Evolutionary conservation across 2,113 vertebrate species (phyloP).

Genomic region (Chamaea fasciata): DNA sequence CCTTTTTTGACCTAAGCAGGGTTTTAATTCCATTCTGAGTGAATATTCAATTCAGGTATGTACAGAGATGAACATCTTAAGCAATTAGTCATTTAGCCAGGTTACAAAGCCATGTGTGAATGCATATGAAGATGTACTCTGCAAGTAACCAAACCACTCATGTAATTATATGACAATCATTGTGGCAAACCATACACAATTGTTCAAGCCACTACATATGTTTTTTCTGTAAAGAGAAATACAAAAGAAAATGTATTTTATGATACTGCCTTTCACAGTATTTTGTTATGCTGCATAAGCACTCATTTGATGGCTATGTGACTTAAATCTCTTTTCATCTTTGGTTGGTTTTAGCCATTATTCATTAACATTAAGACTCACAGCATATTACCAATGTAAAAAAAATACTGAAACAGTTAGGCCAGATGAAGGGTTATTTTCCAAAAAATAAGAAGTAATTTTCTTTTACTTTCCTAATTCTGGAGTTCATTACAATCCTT

Average conservation of each 20-base stretch:
- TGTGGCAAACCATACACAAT: slow-evolving; percentile 60
- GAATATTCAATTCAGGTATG: not conserved
- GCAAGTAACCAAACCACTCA: slow-evolving; percentile 30
- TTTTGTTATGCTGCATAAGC: not conserved
- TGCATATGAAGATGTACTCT: not conserved
- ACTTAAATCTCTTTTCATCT: not conserved
- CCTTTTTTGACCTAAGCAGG: not conserved
- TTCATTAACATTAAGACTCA: not conserved
- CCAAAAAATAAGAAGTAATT: not conserved
- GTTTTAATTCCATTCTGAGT: not conserved
- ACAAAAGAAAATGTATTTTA: not conserved
- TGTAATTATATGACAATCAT: slow-evolving; percentile 58
- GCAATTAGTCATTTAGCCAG: not conserved
- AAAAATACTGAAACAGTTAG: not conserved
- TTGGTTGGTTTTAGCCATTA: not conserved
- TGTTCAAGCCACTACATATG: slow-evolving; percentile 50
- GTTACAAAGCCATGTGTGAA: slow-evolving; percentile 8
- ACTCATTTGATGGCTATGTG: not conserved
- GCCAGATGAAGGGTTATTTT: not conserved
- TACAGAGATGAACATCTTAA: not conserved
- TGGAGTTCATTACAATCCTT: not conserved
- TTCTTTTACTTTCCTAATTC: not conserved
- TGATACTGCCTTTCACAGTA: not conserved
- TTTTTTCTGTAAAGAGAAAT: slow-evolving; percentile 47
- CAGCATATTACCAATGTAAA: not conserved